Evolutionary conservation across 1,140 invertebrate genomes (phyloP).

Genomic region (Gryllus bimaculatus): DNA sequence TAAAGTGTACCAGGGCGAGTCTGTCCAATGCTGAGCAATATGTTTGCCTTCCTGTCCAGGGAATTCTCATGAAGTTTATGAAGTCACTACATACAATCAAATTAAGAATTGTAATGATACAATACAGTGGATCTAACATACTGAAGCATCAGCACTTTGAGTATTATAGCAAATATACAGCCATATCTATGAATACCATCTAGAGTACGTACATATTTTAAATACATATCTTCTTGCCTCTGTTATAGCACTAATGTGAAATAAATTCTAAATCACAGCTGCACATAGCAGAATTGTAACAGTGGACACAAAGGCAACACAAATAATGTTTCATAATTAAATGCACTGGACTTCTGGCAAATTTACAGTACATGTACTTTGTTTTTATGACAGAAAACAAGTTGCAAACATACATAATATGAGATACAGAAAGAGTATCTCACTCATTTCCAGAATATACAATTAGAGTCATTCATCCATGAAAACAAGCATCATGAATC

Average conservation of each 20-base stretch:
- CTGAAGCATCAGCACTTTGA: not conserved
- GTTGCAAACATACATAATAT: not conserved
- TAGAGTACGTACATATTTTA: not conserved
- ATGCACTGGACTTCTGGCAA: not conserved
- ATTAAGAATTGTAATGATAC: not conserved
- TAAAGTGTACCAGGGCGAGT: not conserved
- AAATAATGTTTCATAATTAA: not conserved
- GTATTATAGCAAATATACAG: not conserved
- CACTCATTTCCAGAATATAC: not conserved
- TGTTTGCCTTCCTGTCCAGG: not conserved
- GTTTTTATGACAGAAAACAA: not conserved
- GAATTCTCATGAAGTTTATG: not conserved
- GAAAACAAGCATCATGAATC: not conserved
- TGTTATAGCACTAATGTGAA: not conserved
- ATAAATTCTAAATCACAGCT: not conserved
- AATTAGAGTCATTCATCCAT: not conserved
- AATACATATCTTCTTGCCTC: not conserved
- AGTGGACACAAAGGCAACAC: not conserved
- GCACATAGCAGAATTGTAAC: not conserved
- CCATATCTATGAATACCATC: not conserved
- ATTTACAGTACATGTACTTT: not conserved
- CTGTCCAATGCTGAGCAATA: not conserved
- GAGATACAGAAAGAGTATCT: not conserved
- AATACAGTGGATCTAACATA: not conserved
- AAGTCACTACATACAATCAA: not conserved